Evolutionary conservation across 53 echinoderm and acorn worm species (phyloP).

Genomic region (Paelopatides confundens): DNA sequence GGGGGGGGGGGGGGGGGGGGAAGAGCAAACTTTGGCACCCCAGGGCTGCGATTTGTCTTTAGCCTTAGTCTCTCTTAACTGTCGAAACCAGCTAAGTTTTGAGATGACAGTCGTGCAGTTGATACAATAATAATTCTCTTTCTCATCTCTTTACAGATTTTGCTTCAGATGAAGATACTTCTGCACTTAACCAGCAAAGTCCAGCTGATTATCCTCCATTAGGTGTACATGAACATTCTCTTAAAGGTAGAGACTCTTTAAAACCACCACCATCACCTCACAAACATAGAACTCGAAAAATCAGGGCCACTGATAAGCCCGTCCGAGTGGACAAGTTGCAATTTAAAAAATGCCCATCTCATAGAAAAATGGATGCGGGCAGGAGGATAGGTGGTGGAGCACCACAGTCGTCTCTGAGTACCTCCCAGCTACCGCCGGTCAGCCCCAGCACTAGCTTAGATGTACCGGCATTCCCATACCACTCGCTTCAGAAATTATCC

Average conservation of each 20-base stretch:
- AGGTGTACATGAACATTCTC: slow-evolving; percentile 13
- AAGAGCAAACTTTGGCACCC: too few relatives aligned
- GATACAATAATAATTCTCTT: background rate
- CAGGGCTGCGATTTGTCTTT: too few relatives aligned
- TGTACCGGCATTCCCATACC: slow-evolving; percentile 44
- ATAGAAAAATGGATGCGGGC: slow-evolving; percentile 49
- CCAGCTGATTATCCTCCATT: slow-evolving; percentile 7
- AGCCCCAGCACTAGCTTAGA: slow-evolving; percentile 6
- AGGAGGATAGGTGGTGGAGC: slow-evolving; percentile 32
- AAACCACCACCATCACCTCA: background rate
- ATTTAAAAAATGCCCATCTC: slow-evolving; percentile 41
- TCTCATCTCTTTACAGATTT: background rate
- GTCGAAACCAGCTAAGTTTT: too few relatives aligned
- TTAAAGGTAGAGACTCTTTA: slow-evolving; percentile 24
- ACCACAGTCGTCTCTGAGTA: slow-evolving; percentile 36
- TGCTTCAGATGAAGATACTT: slow-evolving; percentile 37
- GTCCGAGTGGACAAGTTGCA: slow-evolving; percentile 24
- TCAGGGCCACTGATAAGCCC: slow-evolving; percentile 13
- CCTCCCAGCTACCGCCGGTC: slow-evolving; percentile 39
- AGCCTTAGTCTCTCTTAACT: too few relatives aligned
- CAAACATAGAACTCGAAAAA: slow-evolving; percentile 28
- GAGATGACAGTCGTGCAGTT: too few relatives aligned
- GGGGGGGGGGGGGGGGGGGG: too few relatives aligned
- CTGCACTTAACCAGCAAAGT: background rate
- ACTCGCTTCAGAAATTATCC: slow-evolving; percentile 36